These are phyloP conservation scores for Thumatha senex DNA, from an alignment of 2,888 invertebrate species.

Conservation along the genomic window DNA sequence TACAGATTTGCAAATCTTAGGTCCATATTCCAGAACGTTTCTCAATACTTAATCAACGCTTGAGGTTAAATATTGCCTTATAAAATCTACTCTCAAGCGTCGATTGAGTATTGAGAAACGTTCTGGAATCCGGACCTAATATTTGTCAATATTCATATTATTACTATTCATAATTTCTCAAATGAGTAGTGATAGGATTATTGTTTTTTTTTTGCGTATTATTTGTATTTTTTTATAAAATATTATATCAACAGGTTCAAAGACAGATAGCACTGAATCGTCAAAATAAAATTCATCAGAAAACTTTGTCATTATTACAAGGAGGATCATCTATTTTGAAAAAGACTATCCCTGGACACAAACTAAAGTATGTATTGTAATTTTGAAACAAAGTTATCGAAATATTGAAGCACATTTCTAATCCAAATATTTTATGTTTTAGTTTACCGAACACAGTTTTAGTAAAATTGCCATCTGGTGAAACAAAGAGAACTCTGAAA, in stretches of 20 bases:
- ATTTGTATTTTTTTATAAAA: neutral
- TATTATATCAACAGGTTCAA: slow-evolving; percentile 80
- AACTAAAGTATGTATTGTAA: slow-evolving; percentile 65
- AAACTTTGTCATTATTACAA: slow-evolving; percentile 88
- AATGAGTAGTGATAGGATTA: too few species aligned
- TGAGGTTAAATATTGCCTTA: too few species aligned
- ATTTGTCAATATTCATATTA: too few species aligned
- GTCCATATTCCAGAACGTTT: too few species aligned
- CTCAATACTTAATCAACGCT: too few species aligned
- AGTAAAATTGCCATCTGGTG: slow-evolving; percentile 75
- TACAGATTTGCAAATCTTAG: too few species aligned
- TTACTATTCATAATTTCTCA: too few species aligned
- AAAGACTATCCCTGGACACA: slow-evolving; percentile 67
- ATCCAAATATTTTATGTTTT: slow-evolving; percentile 25
- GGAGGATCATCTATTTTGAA: slow-evolving; percentile 85
- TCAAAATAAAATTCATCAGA: slow-evolving; percentile 87
- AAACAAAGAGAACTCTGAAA: slow-evolving; percentile 67
- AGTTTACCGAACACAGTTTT: slow-evolving; percentile 77
- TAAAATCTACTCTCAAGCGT: too few species aligned
- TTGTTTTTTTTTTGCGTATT: too few species aligned
- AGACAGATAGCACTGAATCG: slow-evolving; percentile 90
- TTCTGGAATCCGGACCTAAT: too few species aligned
- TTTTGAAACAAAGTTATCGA: neutral
- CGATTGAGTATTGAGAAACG: too few species aligned
- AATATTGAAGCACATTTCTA: neutral